These are phyloP conservation scores for Mormyrus lacerda DNA, from an alignment of 2,113 vertebrate species.

Conservation along the genomic window DNA sequence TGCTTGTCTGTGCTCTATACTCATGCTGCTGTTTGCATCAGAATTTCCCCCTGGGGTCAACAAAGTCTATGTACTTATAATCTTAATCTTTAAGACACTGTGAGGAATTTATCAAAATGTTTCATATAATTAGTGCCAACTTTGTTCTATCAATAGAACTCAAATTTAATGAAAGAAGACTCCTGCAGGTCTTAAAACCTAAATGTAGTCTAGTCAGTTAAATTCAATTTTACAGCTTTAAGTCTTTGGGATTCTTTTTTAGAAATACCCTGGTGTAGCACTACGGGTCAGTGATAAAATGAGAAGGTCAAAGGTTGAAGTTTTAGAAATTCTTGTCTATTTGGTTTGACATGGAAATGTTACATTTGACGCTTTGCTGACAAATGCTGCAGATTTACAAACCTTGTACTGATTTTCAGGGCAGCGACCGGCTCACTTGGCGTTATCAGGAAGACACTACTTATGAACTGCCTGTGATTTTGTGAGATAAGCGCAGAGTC, in stretches of 20 bases:
- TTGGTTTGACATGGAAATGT: not conserved
- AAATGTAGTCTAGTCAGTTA: not conserved
- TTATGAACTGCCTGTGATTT: not conserved
- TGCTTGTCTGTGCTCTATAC: not conserved
- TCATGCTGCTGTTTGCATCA: not conserved
- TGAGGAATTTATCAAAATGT: not conserved
- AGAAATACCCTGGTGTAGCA: not conserved
- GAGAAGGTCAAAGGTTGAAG: not conserved
- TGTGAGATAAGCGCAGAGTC: not conserved
- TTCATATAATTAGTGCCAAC: not conserved
- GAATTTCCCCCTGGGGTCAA: not conserved
- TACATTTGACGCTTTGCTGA: not conserved
- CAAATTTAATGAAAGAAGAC: not conserved
- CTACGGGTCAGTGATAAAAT: not conserved
- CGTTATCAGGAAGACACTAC: not conserved
- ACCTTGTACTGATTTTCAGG: not conserved
- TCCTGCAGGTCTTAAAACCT: not conserved
- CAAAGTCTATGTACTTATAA: not conserved
- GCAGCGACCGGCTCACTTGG: not conserved
- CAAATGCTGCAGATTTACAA: not conserved
- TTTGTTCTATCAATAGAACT: not conserved
- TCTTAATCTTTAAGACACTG: not conserved
- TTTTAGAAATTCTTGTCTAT: constrained; percentile 10
- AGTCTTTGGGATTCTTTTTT: not conserved
- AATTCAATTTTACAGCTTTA: not conserved